Conservation (phyloP, 1,140 invertebrate genomes). For the Coelopa frigida region DNA sequence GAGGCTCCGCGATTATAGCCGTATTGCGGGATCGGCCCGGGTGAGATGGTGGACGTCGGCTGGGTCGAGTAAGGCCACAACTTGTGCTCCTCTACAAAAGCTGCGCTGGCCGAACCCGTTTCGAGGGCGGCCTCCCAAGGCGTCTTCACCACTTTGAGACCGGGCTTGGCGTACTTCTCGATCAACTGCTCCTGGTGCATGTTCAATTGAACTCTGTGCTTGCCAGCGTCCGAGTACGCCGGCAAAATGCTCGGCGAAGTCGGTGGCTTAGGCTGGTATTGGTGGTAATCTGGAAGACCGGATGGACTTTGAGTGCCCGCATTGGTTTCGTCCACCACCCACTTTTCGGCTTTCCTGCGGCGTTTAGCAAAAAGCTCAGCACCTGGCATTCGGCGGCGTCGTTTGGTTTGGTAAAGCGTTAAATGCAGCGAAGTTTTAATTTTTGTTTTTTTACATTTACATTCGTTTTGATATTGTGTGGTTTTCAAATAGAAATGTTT, state of each 20-base stretch:
- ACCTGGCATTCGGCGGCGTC: too few species aligned
- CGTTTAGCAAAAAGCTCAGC: constrained; percentile 82
- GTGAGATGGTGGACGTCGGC: background rate
- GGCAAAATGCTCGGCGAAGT: constrained; percentile 40
- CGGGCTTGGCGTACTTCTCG: constrained; percentile 54
- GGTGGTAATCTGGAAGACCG: constrained; percentile 38
- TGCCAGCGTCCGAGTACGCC: constrained; percentile 39
- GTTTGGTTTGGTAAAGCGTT: too few species aligned
- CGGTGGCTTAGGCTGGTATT: constrained; percentile 29
- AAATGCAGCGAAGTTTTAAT: too few species aligned
- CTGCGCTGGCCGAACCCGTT: constrained; percentile 60
- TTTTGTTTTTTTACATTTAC: too few species aligned
- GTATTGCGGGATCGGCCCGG: constrained; percentile 13
- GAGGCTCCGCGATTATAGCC: constrained; percentile 1
- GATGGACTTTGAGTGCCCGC: constrained; percentile 43
- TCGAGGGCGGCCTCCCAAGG: constrained; percentile 69
- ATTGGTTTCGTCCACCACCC: constrained; percentile 72
- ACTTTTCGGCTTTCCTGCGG: constrained; percentile 77
- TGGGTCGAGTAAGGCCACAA: constrained; percentile 6
- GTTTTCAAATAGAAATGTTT: too few species aligned
- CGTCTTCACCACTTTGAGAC: constrained; percentile 56
- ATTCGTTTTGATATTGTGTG: too few species aligned
- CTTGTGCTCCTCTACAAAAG: constrained; percentile 51
- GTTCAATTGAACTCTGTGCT: constrained; percentile 39
- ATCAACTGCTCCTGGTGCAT: constrained; percentile 42